Evolutionary conservation across 2,797 vertebrate species (phyloP), one percentile per base, ranked within the genome.

Genomic region (Enteromius afrohamiltoni): DNA sequence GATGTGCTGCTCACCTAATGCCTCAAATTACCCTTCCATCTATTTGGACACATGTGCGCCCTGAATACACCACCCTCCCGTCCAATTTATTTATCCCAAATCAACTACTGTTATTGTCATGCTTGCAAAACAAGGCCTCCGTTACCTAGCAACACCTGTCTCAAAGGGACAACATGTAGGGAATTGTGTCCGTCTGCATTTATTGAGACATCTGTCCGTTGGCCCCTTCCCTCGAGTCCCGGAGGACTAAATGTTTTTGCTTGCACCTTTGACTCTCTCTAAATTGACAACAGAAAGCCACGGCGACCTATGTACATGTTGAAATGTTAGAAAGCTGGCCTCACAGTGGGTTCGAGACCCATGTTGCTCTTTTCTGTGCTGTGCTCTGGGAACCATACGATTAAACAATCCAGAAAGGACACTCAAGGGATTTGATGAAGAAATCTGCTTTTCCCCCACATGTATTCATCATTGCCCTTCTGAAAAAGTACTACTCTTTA

Each of bases 111-210:
- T 53, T 19, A 11, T 75, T 74, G 58, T 55, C 65, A 77, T 64
- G 34, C 77, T 67, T 80, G 77, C 84, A 82, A 85, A 85, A 85
- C 83, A 84, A 76, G 79, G 11, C 64, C 82, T 13, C 80, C 75
- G 87, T 88, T 87, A 82, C 87, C 85, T 87, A 88, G 87, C 85
- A 88, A 88, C 87, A 82, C 79, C 55, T 82, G 83, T 69, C 65
- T 70, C 62, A 77, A 65, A 62, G 55, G 58, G 80, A 69, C 47
- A 80, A 47, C 83, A 85, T 79, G 79, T 86, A 64, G 73, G 76
- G 49, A 26, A 34, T 62, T 47, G 71, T 76, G 65, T 82, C 79
- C 58, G 16, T n/a, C 80, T 68, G 74, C 79, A 73, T 86, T 87
- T 85, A 26, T 60, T 55, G 47, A 67, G 58, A 86, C 80, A 69